Conservation (phyloP, 2,113 vertebrate species). For the Sminthopsis crassicaudata region DNA sequence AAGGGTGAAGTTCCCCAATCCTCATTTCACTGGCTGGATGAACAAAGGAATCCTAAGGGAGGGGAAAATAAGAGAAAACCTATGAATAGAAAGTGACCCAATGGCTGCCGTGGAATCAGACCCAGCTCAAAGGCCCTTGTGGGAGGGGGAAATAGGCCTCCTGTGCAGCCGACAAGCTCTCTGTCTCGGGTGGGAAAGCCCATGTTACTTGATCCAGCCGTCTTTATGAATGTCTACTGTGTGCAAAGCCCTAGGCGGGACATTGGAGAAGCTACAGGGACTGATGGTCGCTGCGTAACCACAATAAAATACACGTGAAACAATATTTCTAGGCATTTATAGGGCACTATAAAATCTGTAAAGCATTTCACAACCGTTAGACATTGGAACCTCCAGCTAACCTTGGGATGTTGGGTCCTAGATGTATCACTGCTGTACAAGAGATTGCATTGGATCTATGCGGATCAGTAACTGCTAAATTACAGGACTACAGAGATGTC, state of each 20-base stretch:
- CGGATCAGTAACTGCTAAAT: not conserved
- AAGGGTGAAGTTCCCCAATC: conserved; percentile 98
- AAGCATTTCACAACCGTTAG: not conserved
- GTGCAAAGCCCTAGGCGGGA: conserved; percentile 63
- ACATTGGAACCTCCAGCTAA: not conserved
- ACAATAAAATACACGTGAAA: not conserved
- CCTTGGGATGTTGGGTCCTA: not conserved
- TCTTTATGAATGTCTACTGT: conserved; percentile 27
- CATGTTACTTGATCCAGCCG: conserved; percentile 26
- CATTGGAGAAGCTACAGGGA: conserved; percentile 61
- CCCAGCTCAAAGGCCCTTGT: conserved; percentile 29
- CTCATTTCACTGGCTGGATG: conserved; percentile 97
- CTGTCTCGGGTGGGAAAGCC: conserved; percentile 32
- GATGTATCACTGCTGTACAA: not conserved
- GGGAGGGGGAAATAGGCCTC: not conserved
- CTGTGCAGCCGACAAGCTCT: conserved; percentile 12
- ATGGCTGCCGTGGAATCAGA: conserved; percentile 66
- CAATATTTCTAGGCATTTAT: not conserved
- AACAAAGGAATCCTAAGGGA: conserved; percentile 94
- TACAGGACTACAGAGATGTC: not conserved
- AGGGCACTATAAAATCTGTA: not conserved
- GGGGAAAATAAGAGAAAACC: conserved; percentile 80
- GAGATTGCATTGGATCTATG: not conserved
- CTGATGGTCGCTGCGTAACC: conserved; percentile 18
- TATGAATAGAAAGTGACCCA: conserved; percentile 76